Conservation (phyloP, 2,113 vertebrate genomes). For the Megaceryle maxima region DNA sequence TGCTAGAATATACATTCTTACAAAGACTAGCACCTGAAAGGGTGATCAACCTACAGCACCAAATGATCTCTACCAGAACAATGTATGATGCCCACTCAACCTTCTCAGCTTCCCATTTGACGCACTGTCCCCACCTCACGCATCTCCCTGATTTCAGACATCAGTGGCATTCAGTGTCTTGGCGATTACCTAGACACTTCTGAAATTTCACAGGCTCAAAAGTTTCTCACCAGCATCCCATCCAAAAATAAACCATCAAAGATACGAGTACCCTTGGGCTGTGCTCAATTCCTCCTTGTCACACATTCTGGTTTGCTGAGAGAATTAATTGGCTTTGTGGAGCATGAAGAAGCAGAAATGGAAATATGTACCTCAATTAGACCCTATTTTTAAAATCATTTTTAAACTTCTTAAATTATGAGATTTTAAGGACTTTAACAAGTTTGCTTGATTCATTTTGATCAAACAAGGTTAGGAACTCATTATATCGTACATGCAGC, state of each 20-base stretch:
- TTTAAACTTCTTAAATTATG: conserved; percentile 10
- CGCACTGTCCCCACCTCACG: not conserved
- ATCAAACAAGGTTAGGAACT: conserved; percentile 33
- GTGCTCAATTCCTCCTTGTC: conserved; percentile 5
- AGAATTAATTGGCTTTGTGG: conserved; percentile 57
- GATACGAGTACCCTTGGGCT: conserved; percentile 10
- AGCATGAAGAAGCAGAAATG: conserved; percentile 50
- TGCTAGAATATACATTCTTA: not conserved
- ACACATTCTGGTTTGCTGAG: conserved; percentile 11
- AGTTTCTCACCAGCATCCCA: not conserved
- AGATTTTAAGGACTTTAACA: conserved; percentile 13
- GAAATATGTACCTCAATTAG: conserved; percentile 38
- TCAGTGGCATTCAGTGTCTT: accelerated
- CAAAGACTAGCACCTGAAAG: not conserved
- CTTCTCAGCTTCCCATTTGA: not conserved
- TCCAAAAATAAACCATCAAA: conserved; percentile 45
- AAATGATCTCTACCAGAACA: accelerated
- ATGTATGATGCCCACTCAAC: not conserved
- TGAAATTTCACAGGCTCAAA: not conserved
- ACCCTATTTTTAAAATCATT: conserved; percentile 11
- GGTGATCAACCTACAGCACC: not conserved
- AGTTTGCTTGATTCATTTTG: conserved; percentile 37
- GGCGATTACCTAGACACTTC: not conserved
- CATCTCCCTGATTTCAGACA: not conserved
- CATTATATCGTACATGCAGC: not conserved